Percentiles rank a stretch among this genome's conserved stretches.
phyloP scores from a whole-genome alignment of 2,888 invertebrate genomes.

The Pyrrhia umbra region DNA sequence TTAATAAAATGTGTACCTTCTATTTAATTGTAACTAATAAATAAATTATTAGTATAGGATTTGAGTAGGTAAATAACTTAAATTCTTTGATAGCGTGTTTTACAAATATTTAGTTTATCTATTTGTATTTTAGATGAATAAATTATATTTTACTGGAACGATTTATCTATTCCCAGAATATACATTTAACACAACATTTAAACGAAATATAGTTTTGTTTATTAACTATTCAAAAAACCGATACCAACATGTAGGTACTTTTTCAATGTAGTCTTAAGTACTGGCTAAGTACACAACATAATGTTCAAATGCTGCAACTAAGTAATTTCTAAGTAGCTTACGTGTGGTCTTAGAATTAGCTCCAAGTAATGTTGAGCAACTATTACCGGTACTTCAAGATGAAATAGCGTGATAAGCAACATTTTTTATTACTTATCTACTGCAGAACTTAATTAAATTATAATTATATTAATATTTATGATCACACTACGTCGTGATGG shows the following conservation, averaged over 20 bases:
- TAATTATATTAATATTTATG: conserved; percentile 34
- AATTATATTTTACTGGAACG: no score
- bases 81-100: no score
- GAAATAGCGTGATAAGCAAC: conserved; percentile 39
- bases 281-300: not conserved
- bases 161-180: no score
- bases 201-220: not conserved
- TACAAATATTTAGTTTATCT: no score
- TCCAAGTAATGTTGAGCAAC: conserved; percentile 39
- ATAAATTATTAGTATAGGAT: no score
- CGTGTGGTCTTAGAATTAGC: conserved; percentile 43
- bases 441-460: conserved; percentile 36
- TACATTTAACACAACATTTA: not conserved
- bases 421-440: conserved; percentile 34
- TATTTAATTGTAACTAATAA: no score
- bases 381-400: conserved; percentile 39
- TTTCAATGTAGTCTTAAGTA: not conserved
- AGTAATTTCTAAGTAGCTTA: conserved; percentile 39
- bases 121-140: no score
- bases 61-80: no score
- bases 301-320: conserved; percentile 16
- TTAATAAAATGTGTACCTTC: no score
- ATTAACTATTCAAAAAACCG: not conserved
- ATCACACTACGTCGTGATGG: not conserved
- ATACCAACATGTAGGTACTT: not conserved